A percentile compares a stretch with the other conserved stretches of the same genome.
Conservation (phyloP, 2,797 vertebrate species). For the Cyclura pinguis region DNA sequence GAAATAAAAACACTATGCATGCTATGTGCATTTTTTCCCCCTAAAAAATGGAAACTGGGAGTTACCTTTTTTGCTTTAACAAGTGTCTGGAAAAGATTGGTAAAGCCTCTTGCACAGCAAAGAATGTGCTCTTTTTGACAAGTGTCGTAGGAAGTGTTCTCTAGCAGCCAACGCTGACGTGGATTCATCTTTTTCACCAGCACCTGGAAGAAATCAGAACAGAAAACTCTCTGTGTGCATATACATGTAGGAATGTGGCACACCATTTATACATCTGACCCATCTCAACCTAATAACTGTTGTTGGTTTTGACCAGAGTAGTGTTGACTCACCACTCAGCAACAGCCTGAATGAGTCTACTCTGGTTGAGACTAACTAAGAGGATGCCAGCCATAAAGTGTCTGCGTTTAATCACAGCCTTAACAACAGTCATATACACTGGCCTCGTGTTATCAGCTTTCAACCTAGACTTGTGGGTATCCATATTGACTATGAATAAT, state of each 20-base stretch:
- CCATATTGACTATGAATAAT: not conserved
- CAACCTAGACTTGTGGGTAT: not conserved
- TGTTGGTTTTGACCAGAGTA: no score
- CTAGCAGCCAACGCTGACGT: constrained; percentile 66
- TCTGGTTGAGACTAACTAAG: no score
- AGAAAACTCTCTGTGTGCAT: not conserved
- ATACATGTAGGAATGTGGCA: not conserved
- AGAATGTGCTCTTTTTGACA: constrained; percentile 75
- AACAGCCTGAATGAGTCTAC: no score
- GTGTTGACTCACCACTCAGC: no score
- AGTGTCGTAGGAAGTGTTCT: constrained; percentile 66
- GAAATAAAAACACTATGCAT: no score
- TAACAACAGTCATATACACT: no score
- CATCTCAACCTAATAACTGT: not conserved
- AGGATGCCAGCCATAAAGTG: no score
- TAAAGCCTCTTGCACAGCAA: constrained; percentile 77
- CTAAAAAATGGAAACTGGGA: not conserved
- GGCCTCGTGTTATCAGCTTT: not conserved
- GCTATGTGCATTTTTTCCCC: no score
- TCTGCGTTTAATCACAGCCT: not conserved
- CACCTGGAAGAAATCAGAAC: constrained; percentile 61
- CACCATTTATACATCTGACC: not conserved
- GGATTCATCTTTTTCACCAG: constrained; percentile 78
- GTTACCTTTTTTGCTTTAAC: constrained; percentile 80
- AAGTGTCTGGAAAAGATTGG: constrained; percentile 77